Percentiles rank a stretch among this genome's conserved stretches.
Conservation (phyloP, 2,888 invertebrate genomes). For the Ormyrus labotus region DNA sequence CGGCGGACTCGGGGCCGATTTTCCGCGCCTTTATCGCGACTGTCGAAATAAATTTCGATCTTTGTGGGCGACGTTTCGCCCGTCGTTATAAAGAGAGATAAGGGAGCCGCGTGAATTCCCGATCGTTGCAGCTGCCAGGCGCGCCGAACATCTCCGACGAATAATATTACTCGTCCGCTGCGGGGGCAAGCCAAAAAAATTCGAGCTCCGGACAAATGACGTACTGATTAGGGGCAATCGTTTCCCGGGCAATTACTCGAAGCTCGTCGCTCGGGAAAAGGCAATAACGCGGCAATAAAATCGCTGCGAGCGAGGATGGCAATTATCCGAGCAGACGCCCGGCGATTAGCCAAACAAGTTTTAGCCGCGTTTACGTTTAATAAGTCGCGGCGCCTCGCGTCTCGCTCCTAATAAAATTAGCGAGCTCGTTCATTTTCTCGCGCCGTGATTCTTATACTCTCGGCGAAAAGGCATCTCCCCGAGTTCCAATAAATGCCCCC, state of each 20-base stretch:
- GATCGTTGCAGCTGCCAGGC: neutral
- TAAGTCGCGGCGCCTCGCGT: neutral
- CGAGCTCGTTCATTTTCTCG: slow-evolving; percentile 6
- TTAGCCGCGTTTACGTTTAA: neutral
- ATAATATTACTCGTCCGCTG: neutral
- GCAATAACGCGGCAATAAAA: no score
- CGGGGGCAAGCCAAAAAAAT: neutral
- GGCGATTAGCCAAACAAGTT: slow-evolving; percentile 37
- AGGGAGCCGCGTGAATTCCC: neutral
- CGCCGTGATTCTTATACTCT: neutral
- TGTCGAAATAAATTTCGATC: no score
- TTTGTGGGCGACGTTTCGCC: neutral
- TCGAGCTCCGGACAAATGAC: slow-evolving; percentile 11
- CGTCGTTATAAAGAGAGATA: neutral
- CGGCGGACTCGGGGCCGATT: slow-evolving; percentile 7
- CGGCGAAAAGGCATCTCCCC: neutral
- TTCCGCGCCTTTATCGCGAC: neutral
- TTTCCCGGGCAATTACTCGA: no score
- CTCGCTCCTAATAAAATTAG: slow-evolving; percentile 13
- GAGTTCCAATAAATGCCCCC: slow-evolving; percentile 33
- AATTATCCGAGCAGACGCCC: slow-evolving; percentile 13
- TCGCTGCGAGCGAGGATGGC: slow-evolving; percentile 1
- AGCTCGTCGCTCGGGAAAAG: no score
- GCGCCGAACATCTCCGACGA: slow-evolving; percentile 5
- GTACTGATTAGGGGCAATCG: neutral